Evolutionary conservation across 2,888 invertebrate genomes (phyloP), one percentile per base, ranked within the genome.

Genomic region (Helobdella robusta): DNA sequence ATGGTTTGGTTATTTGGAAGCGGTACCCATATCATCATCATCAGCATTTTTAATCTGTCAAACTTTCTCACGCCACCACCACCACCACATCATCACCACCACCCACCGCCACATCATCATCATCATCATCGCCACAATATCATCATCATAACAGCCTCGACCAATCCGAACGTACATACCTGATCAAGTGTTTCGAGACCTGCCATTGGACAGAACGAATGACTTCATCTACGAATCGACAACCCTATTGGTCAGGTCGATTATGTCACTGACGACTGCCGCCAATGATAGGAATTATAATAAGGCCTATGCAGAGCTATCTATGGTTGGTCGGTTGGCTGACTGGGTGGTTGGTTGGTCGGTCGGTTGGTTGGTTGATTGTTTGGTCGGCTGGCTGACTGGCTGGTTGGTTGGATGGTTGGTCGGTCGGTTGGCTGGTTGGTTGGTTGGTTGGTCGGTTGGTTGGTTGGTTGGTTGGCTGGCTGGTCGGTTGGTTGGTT

Each of bases 101-200:
- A 50, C 18, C 50, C 6, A 23, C 50, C n/a, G n/a, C 50, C n/a
- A 23, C 50, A 50, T 50, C 50, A 15, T 40, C 5, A 40, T 60
- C 8, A 20, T 35, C 11, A 40, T 5, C 36, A 35, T 6, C 36
- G 32, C 3, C 30, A 25, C 50, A 50, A n/a, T 44, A 20, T 60
- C 60, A 60, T 60, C 60, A 60, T 60, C 60, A 60, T 60, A 2
- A 60, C 40, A n/a, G 40, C 40, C 60, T 2, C 40, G 40, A 60
- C 40, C 60, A n/a, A n/a, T n/a, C n/a, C n/a, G n/a, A n/a, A n/a
- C n/a, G n/a, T 40, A 40, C n/a, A 40, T 40, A 40, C 44, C 44
- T 11, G 44, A 40, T 40, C 44, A 40, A 15, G 11, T 40, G 44
- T 11, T 40, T 40, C 44, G n/a, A 40, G 11, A 40, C n/a, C 44